A percentile compares a stretch with the other conserved stretches of the same genome.
Conservation (phyloP, 2,113 vertebrate genomes). For the Meleagris gallopavo region DNA sequence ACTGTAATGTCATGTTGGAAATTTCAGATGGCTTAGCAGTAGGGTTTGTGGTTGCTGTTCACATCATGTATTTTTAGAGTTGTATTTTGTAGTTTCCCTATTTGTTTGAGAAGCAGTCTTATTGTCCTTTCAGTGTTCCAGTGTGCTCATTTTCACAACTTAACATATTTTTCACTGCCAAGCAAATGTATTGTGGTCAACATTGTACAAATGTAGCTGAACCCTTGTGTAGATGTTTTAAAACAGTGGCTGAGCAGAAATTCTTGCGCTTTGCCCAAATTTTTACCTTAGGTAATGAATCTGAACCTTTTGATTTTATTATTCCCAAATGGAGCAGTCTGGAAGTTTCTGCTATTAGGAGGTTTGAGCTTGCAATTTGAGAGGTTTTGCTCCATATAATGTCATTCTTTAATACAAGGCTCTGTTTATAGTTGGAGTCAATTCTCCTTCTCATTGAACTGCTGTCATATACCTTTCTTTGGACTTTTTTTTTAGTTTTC, state of each 20-base stretch:
- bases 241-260: not conserved
- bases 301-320: not conserved
- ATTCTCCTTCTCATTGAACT: not conserved
- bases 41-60: not conserved
- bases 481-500: not conserved
- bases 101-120: not conserved
- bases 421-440: not conserved
- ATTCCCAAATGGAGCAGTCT: not conserved
- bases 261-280: not conserved
- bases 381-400: not conserved
- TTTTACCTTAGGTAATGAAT: not conserved
- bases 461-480: not conserved
- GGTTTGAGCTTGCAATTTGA: not conserved
- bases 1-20: not conserved
- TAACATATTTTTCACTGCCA: not conserved
- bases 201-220: not conserved
- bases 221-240: not conserved
- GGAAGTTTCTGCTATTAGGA: not conserved
- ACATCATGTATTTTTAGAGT: not conserved
- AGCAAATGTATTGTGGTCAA: not conserved
- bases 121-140: not conserved
- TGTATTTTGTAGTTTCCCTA: not conserved
- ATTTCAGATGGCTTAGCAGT: not conserved
- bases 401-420: not conserved
- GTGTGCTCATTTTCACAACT: not conserved